Base-by-base conservation (phyloP, 2,113 vertebrate genomes). In the Papio anubis region DNA sequence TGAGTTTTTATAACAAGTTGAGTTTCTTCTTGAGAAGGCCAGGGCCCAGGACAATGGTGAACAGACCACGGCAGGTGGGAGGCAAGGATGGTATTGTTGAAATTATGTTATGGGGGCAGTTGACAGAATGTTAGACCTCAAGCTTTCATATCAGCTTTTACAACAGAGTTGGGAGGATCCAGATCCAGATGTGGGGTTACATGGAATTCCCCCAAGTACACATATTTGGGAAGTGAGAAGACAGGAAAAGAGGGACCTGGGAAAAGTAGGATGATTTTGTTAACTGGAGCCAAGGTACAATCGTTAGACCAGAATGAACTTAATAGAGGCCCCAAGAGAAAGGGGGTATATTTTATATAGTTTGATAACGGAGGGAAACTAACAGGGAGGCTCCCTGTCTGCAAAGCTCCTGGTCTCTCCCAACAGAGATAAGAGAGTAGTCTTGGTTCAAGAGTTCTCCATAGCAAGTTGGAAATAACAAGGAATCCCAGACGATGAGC, bases 261-360 rank as follows among this genome's bases (percentile, higher is more conserved):
- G 35, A 57, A 86, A 90, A 94, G 43, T 27, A 48, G 75, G 8
- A 8, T 85, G 72, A 43, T 81, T 93, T 90, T 93, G 78, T 92
- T 96, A 92, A 85, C 43, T 86, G 73, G 84, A 93, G 79, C 96
- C 95, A 87, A 93, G 94, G 76, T 90, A 92, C 92, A 97, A 94
- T 97, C 85, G 50, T 84, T 78, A 97, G 86, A 89, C 21, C 61
- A 94, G 87, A 83, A 72, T 48, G 18, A 93, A 81, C 61, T 86
- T 83, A 80, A 68, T 18, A 95, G 94, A 90, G 23, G 57, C 21
- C 80, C 75, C 48, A 73, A 81, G 87, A 85, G 66, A 94, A 94
- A 84, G 64, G 80, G 38, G 8, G 45, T 61, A 55, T 96, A 79
- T 87, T 96, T 93, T 90, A 61, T 90, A 82, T 86, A 88, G 66